Conservation (phyloP, 2,113 vertebrate species). For the Craseonycteris thonglongyai region DNA sequence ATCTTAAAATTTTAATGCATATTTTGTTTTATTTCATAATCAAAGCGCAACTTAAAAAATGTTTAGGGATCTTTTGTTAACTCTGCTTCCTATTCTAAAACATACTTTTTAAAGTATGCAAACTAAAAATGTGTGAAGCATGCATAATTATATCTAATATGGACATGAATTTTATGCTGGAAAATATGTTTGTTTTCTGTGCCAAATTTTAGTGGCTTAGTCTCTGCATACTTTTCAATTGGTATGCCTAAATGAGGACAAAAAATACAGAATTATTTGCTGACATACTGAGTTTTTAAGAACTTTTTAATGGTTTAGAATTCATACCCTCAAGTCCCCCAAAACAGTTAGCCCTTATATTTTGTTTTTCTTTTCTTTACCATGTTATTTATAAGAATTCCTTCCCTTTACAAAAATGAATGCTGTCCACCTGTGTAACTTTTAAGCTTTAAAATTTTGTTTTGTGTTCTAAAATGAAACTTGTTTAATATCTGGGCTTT, state of each 20-base stretch:
- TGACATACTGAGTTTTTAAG: not conserved
- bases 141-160: not conserved
- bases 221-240: not conserved
- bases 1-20: slow-evolving; percentile 20
- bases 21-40: not conserved
- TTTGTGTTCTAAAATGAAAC: slow-evolving; percentile 53
- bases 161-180: not conserved
- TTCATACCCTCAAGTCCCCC: not conserved
- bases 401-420: not conserved
- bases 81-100: slow-evolving; percentile 22
- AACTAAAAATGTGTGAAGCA: not conserved
- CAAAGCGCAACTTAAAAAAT: not conserved
- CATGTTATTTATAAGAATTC: not conserved
- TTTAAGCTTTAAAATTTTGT: slow-evolving; percentile 44
- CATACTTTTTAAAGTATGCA: not conserved
- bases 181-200: not conserved
- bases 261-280: not conserved
- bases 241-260: not conserved
- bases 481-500: slow-evolving; percentile 68
- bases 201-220: not conserved
- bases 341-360: not conserved
- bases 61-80: slow-evolving; percentile 20
- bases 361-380: slow-evolving; percentile 3
- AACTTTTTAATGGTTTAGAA: not conserved
- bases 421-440: slow-evolving; percentile 9